Conservation (phyloP, 1,140 invertebrate species). For the Nasonia vitripennis region DNA sequence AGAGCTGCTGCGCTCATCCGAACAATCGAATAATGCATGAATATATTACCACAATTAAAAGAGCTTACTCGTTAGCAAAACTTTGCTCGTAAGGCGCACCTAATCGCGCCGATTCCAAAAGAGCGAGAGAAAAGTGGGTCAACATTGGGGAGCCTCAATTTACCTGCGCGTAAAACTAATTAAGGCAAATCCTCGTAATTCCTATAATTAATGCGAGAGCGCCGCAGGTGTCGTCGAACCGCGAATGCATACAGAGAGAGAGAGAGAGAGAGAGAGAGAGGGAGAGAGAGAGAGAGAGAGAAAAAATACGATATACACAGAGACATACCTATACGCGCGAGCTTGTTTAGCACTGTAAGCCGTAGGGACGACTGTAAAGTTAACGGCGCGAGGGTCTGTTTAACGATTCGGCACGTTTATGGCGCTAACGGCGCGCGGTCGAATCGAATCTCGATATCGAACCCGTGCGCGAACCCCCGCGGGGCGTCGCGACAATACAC, state of each 20-base stretch:
- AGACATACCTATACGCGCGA: too few species aligned
- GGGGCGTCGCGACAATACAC: too few species aligned
- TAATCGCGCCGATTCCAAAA: background rate
- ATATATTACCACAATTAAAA: background rate
- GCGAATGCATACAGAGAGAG: background rate
- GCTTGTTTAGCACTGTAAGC: background rate
- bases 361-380: background rate
- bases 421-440: background rate
- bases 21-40: background rate
- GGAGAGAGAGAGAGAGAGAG: too few species aligned
- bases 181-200: background rate
- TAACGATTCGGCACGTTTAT: background rate
- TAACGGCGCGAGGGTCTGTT: slow-evolving; percentile 3
- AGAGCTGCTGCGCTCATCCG: background rate
- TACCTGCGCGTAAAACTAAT: slow-evolving; percentile 8
- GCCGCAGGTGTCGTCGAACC: background rate
- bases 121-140: slow-evolving; percentile 25
- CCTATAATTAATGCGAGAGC: background rate
- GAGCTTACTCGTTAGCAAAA: background rate
- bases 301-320: too few species aligned
- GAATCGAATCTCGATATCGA: background rate
- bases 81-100: background rate
- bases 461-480: too few species aligned
- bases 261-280: too few species aligned
- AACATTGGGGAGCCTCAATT: background rate